Base-by-base conservation (phyloP, 2,888 invertebrate species). In the Melikaiella ostensackeni region DNA sequence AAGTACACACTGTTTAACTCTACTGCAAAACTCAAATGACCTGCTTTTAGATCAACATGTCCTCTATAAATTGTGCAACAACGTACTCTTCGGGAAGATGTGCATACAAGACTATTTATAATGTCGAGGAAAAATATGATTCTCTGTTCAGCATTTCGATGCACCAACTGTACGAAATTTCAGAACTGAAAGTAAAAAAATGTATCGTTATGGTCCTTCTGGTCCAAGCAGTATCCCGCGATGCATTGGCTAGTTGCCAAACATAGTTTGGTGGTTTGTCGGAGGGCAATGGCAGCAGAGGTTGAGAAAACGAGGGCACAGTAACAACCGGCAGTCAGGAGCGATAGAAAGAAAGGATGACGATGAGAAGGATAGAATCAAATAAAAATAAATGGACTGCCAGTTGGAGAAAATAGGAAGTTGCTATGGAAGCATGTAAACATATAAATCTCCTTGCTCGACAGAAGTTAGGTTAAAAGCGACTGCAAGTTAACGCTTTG, bases 341-440 rank as follows among this genome's bases (percentile, higher is more conserved):
- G 78, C 81, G 81, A 79, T 80, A 79, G 80, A 76, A 79, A 79
- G 79, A 82, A 76, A 59, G 77, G 78, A 80, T 76, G 74, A 66
- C 78, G 73, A 77, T 70, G 74, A 75, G 75, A 77, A 76, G 63
- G 75, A 78, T 78, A 79, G 82, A 82, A 81, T 86, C 83, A 87
- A 88, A 88, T 88, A 86, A 33, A 89, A 89, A 87, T 84, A 83
- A 82, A 84, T 80, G 81, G 83, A 82, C 82, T 83, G 85, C 82
- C 82, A 86, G 83, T 85, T 84, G 82, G 85, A 87, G 64, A 64
- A 64, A 64, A 38, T 87, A 89, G 88, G 89, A 90, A 89, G 89
- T 90, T 89, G 85, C 89, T 85, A 87, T 86, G 87, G 88, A 82
- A 88, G 84, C 89, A 87, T 89, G 90, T 90, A 90, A 90, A 90